These are phyloP conservation scores for Spondyliosoma cantharus DNA, from an alignment of 2,797 vertebrate species.

Conservation along the genomic window DNA sequence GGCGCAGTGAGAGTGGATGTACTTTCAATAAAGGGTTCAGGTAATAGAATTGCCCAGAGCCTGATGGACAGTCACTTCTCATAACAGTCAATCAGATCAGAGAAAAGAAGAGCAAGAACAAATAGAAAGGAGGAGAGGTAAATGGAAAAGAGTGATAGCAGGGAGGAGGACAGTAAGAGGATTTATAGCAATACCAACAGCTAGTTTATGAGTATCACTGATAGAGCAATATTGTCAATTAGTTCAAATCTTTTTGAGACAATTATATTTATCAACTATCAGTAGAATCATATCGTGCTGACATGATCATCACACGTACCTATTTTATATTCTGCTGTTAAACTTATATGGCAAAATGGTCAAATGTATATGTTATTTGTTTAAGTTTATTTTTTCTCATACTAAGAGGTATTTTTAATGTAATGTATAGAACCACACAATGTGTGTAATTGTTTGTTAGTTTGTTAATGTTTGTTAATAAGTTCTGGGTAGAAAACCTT, in stretches of 20 bases:
- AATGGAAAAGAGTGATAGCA: slow-evolving; percentile 5
- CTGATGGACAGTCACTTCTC: slow-evolving; percentile 78
- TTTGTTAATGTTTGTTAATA: too few species aligned
- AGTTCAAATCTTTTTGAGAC: background rate
- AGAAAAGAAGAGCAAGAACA: slow-evolving; percentile 38
- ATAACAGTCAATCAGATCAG: slow-evolving; percentile 68
- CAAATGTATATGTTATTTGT: background rate
- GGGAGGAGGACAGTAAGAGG: background rate
- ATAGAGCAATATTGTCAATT: slow-evolving; percentile 2
- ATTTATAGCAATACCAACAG: background rate
- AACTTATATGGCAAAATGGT: background rate
- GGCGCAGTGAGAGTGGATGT: slow-evolving; percentile 47
- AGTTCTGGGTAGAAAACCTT: too few species aligned
- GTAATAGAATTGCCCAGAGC: slow-evolving; percentile 75
- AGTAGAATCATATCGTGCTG: background rate
- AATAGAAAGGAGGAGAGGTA: slow-evolving; percentile 28
- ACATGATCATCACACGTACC: background rate
- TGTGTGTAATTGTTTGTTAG: too few species aligned
- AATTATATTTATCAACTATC: background rate
- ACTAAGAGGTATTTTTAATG: background rate
- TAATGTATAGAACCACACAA: too few species aligned
- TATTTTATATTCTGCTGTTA: background rate
- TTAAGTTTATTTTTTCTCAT: too few species aligned
- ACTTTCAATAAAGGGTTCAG: slow-evolving; percentile 61
- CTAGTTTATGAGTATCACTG: slow-evolving; percentile 9